A percentile compares a stretch with the other conserved stretches of the same genome.
These are phyloP conservation scores for Lochmaea crataegi DNA, from an alignment of 2,888 invertebrate genomes.

Conservation along the genomic window DNA sequence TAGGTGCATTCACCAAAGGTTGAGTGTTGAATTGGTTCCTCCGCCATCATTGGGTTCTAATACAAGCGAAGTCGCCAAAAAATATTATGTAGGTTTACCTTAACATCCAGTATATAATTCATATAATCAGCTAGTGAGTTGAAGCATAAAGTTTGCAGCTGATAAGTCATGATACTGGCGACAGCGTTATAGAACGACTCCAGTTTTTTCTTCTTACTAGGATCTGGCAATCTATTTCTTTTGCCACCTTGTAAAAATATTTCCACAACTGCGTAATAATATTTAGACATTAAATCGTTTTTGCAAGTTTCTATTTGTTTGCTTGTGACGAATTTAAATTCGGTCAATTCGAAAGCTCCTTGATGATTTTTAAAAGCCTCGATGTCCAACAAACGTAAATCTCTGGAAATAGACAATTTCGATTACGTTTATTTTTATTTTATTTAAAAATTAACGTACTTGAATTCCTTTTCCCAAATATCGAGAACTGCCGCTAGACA, in stretches of 20 bases:
- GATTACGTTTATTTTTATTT: too few species aligned
- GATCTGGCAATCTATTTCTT: conserved; percentile 76
- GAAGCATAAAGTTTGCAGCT: conserved; percentile 84
- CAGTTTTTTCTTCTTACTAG: conserved; percentile 73
- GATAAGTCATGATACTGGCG: conserved; percentile 88
- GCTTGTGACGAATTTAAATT: conserved; percentile 70
- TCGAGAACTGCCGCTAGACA: conserved; percentile 83
- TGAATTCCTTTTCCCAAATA: conserved; percentile 73
- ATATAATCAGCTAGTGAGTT: conserved; percentile 84
- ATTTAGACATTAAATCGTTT: conserved; percentile 73
- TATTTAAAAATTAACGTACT: conserved; percentile 23
- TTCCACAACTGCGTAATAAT: conserved; percentile 73
- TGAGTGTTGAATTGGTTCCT: too few species aligned
- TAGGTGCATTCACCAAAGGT: too few species aligned
- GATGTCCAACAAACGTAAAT: conserved; percentile 72
- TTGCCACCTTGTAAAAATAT: conserved; percentile 76
- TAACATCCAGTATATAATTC: conserved; percentile 80
- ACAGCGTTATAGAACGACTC: conserved; percentile 87
- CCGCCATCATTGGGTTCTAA: too few species aligned
- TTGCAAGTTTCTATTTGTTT: conserved; percentile 77
- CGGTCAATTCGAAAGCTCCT: conserved; percentile 75
- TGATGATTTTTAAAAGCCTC: conserved; percentile 69
- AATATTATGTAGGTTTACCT: too few species aligned
- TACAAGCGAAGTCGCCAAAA: conserved; percentile 12
- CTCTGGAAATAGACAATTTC: too few species aligned